phyloP scores from a whole-genome alignment of 2,888 invertebrate species.

The Nasonovia ribisnigri region DNA sequence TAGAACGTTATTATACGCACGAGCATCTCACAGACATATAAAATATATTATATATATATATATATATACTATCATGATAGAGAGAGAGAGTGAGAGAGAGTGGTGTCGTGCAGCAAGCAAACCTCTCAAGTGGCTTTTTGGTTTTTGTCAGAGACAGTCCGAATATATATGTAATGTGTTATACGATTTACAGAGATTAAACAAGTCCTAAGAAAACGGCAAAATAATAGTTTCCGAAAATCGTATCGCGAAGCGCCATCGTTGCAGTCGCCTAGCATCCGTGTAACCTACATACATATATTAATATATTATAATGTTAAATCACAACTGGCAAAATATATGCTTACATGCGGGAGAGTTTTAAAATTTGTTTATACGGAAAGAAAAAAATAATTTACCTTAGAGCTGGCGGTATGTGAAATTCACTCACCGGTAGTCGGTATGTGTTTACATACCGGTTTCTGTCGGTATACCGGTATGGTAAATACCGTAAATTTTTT shows the following conservation, averaged over 20 bases:
- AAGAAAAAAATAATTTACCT: not conserved
- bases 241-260: not conserved
- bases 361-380: not conserved
- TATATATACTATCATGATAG: not conserved
- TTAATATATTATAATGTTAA: not conserved
- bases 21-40: not conserved
- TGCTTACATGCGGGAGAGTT: not conserved
- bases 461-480: no score
- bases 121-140: not conserved
- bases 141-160: not conserved
- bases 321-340: not conserved
- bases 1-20: not conserved
- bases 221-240: not conserved
- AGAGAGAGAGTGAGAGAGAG: not conserved
- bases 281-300: not conserved
- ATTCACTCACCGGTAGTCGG: no score
- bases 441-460: no score
- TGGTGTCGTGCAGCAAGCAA: not conserved
- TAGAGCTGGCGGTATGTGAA: no score
- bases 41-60: not conserved
- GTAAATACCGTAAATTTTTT: no score
- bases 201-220: not conserved
- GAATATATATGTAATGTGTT: not conserved
- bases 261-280: not conserved
- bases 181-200: not conserved